Percentiles rank a stretch among this genome's conserved stretches.
These are phyloP conservation scores for Heterotis niloticus DNA, from an alignment of 2,113 vertebrate species.

Conservation along the genomic window DNA sequence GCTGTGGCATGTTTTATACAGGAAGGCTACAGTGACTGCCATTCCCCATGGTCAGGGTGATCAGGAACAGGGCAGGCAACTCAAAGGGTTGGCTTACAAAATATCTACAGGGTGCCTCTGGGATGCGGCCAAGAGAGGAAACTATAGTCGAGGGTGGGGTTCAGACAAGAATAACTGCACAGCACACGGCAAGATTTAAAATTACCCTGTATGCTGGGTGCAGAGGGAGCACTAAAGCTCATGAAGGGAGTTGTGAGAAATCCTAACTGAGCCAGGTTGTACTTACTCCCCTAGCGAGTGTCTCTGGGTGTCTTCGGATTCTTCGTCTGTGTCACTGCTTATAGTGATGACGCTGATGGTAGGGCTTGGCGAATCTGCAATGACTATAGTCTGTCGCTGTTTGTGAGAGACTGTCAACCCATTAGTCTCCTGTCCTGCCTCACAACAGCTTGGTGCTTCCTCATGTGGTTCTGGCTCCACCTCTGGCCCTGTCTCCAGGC, in stretches of 20 bases:
- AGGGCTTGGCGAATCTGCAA: constrained; percentile 80
- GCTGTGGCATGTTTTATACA: background rate
- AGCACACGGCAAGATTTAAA: background rate
- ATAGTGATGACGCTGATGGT: constrained; percentile 91
- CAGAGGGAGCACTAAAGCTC: no score
- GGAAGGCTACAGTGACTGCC: background rate
- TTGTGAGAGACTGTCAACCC: constrained; percentile 64
- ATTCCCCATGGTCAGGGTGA: background rate
- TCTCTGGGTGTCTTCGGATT: constrained; percentile 69
- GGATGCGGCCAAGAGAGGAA: no score
- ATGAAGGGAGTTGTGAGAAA: background rate
- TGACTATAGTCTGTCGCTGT: constrained; percentile 81
- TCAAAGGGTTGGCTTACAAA: background rate
- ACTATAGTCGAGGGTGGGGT: background rate
- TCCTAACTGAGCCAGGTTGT: background rate
- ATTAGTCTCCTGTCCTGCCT: constrained; percentile 54
- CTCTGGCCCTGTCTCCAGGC: constrained; percentile 63
- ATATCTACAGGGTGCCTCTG: no score
- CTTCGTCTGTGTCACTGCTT: constrained; percentile 89
- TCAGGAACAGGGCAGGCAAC: no score
- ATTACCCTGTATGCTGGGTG: background rate
- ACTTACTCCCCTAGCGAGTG: constrained; percentile 84
- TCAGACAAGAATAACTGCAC: background rate
- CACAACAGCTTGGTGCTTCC: constrained; percentile 65
- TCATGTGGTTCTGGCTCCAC: constrained; percentile 55